These are phyloP conservation scores for Acleris literana DNA, from an alignment of 2,888 invertebrate genomes.

Conservation along the genomic window DNA sequence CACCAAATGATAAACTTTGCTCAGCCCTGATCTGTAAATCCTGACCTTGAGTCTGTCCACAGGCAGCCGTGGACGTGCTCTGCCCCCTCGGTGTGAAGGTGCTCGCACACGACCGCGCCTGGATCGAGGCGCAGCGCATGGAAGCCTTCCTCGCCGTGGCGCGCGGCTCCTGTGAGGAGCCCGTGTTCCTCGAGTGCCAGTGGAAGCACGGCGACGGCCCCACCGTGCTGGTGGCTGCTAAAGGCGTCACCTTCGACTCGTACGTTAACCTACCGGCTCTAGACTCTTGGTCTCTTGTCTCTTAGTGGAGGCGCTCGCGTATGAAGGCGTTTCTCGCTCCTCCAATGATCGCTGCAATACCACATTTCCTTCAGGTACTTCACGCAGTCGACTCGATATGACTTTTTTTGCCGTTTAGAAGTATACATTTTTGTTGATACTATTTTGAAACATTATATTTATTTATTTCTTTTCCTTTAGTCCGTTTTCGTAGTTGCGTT, in stretches of 20 bases:
- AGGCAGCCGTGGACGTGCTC: conserved; percentile 84
- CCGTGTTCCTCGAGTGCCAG: conserved; percentile 85
- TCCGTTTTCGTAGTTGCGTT: too few species aligned
- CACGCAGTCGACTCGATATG: too few species aligned
- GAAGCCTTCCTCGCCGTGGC: conserved; percentile 86
- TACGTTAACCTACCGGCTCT: conserved; percentile 77
- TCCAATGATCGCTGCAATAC: too few species aligned
- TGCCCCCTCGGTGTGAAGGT: conserved; percentile 83
- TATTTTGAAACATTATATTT: too few species aligned
- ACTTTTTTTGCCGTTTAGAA: too few species aligned
- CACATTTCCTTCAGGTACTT: too few species aligned
- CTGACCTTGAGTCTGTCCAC: conserved; percentile 9
- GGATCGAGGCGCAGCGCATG: conserved; percentile 87
- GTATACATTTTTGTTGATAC: too few species aligned
- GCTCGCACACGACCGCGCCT: conserved; percentile 84
- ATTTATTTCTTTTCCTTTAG: too few species aligned
- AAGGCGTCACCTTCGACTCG: conserved; percentile 86
- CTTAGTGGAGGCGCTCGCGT: too few species aligned
- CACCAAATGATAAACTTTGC: too few species aligned
- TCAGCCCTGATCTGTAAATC: too few species aligned
- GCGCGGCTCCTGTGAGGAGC: conserved; percentile 86
- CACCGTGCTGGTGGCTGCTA: conserved; percentile 86
- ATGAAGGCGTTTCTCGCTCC: too few species aligned
- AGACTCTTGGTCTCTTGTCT: conserved; percentile 78
- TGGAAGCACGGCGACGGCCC: conserved; percentile 81